Evolutionary conservation across 2,888 invertebrate species (phyloP), one percentile per base, ranked within the genome.

Genomic region (Xanthia togata): DNA sequence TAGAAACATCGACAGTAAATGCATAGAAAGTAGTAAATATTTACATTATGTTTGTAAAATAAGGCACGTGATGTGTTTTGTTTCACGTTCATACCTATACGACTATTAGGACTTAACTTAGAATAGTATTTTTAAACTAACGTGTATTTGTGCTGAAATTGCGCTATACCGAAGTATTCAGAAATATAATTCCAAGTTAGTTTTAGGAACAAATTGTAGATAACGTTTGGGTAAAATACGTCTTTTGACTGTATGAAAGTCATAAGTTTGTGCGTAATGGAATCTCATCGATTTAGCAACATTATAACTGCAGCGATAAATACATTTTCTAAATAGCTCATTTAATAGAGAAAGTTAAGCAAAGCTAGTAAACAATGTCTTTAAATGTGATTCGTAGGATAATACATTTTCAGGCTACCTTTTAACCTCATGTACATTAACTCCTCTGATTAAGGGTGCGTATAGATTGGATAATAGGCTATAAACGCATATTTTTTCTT

Each of bases 11-110:
- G 73, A 78, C 75, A 76, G 76, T 88, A 87, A 87, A 88, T 87
- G 86, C 86, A 80, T 87, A 82, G n/a, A 88, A 82, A 88, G 26
- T 78, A 82, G 72, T 73, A 70, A 65, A 44, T 76, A 86, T 83
- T 38, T 83, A 83, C 65, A 80, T 76, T 71, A 71, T 73, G 47
- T 71, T 70, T 75, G 47, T 62, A 78, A 82, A 79, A 84, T 88
- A 86, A 86, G 87, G 86, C 87, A 88, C 88, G 83, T 87, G 83
- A 70, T 84, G 70, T 82, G 78, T 83, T 67, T 60, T 35, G 8
- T n/a, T 72, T 86, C 86, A 82, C 82, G 86, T 62, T 71, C 65
- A 77, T 65, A 82, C 60, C 44, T 59, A 44, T 3, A 53, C 17
- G 12, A 47, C 35, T 44, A 78, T 50, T 60, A 53, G 23, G 72